phyloP scores from a whole-genome alignment of 2,888 invertebrate genomes.

The Philereme vetulata region DNA sequence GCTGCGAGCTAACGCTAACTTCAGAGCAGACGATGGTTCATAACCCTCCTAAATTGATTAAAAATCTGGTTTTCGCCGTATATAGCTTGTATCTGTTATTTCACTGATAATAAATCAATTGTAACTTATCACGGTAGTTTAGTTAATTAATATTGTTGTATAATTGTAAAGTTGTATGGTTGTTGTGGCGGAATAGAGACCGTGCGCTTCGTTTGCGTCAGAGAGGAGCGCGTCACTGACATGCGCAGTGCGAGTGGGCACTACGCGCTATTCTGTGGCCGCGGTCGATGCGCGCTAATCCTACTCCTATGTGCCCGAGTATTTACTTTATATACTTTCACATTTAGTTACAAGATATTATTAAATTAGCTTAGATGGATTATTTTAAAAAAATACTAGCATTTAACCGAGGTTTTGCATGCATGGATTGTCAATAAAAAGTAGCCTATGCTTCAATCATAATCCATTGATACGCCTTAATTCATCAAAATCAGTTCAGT shows the following conservation, averaged over 20 bases:
- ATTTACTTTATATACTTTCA: constrained; percentile 19
- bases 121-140: neutral
- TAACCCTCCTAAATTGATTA: constrained; percentile 4
- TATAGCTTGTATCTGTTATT: neutral
- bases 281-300: constrained; percentile 51
- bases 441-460: too few species aligned
- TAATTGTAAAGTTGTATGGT: constrained; percentile 24
- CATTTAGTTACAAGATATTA: constrained; percentile 3
- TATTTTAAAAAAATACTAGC: neutral
- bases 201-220: constrained; percentile 28
- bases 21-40: constrained; percentile 3
- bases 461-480: too few species aligned
- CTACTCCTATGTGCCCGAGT: constrained; percentile 14
- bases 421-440: too few species aligned
- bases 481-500: too few species aligned
- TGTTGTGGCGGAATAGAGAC: constrained; percentile 17
- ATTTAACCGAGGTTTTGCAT: too few species aligned
- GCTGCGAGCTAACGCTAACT: constrained; percentile 7
- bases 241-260: constrained; percentile 49
- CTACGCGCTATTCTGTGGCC: constrained; percentile 23
- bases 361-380: neutral
- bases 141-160: neutral
- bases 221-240: constrained; percentile 54
- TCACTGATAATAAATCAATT: neutral
- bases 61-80: neutral